Percentiles rank a stretch among this genome's conserved stretches.
These are phyloP conservation scores for Recurvirostra avosetta DNA, from an alignment of 2,113 vertebrate species.

Conservation along the genomic window DNA sequence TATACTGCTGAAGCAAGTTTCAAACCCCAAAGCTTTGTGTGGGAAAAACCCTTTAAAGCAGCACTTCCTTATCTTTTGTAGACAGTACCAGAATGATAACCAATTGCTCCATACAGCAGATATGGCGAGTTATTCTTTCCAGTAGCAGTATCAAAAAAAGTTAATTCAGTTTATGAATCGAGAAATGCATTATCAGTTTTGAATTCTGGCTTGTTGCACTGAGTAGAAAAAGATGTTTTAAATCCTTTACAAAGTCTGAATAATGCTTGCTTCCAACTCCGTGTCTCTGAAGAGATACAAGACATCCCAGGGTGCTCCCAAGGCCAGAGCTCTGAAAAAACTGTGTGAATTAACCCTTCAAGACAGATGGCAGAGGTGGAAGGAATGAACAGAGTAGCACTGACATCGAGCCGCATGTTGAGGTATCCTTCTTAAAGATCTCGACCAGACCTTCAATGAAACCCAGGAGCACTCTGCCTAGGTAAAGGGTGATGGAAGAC, in stretches of 20 bases:
- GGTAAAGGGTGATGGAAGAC: neutral
- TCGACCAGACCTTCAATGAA: neutral
- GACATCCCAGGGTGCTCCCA: neutral
- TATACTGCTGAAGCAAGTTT: neutral
- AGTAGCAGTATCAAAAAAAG: neutral
- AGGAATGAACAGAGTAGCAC: neutral
- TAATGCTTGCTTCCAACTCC: neutral
- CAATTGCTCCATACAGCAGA: neutral
- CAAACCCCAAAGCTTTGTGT: neutral
- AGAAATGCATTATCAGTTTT: neutral
- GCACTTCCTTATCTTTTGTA: neutral
- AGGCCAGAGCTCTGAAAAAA: neutral
- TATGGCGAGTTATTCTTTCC: neutral
- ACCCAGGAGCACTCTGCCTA: neutral
- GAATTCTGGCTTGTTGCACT: neutral
- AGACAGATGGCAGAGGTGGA: neutral
- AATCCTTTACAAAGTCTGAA: neutral
- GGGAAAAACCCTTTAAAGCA: neutral
- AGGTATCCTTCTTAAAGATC: neutral
- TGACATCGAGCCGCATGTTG: neutral
- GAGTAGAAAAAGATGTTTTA: neutral
- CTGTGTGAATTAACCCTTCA: neutral
- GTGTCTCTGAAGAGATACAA: neutral
- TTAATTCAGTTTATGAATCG: neutral
- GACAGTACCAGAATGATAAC: neutral